Base-by-base conservation (phyloP, 2,797 vertebrate genomes). In the Eurystomus glaucurus region DNA sequence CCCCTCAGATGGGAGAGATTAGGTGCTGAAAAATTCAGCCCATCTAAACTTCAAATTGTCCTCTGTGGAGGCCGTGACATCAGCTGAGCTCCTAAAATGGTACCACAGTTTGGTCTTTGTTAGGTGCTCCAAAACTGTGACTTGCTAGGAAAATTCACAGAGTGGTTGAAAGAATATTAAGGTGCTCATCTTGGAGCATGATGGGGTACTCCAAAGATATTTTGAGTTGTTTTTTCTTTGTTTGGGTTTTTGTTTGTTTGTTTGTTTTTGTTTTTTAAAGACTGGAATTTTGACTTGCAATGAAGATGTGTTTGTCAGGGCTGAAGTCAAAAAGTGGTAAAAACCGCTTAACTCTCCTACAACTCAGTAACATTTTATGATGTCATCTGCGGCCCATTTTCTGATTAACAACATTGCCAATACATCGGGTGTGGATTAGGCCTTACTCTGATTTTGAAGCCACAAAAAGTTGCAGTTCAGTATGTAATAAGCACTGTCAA, bases 401-500 rank as follows among this genome's bases (percentile, higher is more conserved):
- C 39, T 87, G 22, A 69, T 31, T 69, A 64, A 39, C 21, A 70
- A 23, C 1, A 0, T 39, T 35, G 5, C 14, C 15, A 88, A 21
- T 14, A 51, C 10, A 33, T n/a, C 25, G 14, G 6, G n/a, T 23
- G 58, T 5, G 13, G 21, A 23, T 23, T 28, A 66, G 21, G 19
- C 11, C 20, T 76, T 33, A 52, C 41, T 43, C 13, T 33, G n/a
- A 54, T 26, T 72, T 54, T 26, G 43, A 85, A 75, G 15, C 6
- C 62, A 60, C 52, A 61, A 62, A 50, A 52, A 11, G 10, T 22
- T 77, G 28, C 31, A 37, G 11, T 29, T 80, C 50, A 77, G 26
- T 66, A 29, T 0, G 0, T 15, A 52, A n/a, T 20, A 51, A 85
- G 18, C 19, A 23, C 4, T 48, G 21, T 37, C 64, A 69, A 12